Base-by-base conservation (phyloP, 2,113 vertebrate genomes). In the Oreochromis niloticus region DNA sequence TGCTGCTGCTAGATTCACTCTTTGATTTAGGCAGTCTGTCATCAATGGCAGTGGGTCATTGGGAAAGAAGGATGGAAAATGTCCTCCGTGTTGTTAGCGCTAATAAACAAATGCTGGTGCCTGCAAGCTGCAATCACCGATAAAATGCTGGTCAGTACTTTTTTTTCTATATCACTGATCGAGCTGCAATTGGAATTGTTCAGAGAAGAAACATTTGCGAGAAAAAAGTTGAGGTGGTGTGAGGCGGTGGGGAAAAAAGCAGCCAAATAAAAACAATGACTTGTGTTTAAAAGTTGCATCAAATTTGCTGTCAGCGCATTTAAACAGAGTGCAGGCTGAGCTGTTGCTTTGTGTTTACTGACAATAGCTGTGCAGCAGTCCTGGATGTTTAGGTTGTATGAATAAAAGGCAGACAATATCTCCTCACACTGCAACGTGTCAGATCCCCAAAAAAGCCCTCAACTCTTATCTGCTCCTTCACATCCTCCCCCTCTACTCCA, bases 401-500 rank as follows among this genome's bases (percentile, higher is more conserved):
- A 88, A 90, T 88, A 90, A 84, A 85, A 87, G 82, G 55, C 80
- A 85, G 80, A 87, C 87, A 81, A 80, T 85, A 90, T 87, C 91
- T 89, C 80, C 85, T 85, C 41, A 61, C 9, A 52, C 80, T 82
- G 46, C 83, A 85, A 94, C 4, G 19, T 92, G 91, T 88, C 87
- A 89, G 34, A 92, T 81, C 56, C 27, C 34, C 4, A 68, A 92
- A 89, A 91, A 88, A 52, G 57, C 61, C 68, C 55, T 88, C 43
- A 75, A 92, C 81, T 81, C 88, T 93, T 94, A 94, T 94, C 92
- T 89, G 59, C 78, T 27, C 27, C 39, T 86, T 34, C 78, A 83
- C 71, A 92, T 46, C 66, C 85, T 83, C 34, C 12, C 27, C 80
- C 79, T 52, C 52, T 17, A 52, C 81, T 87, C 85, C 68, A 92